Base-by-base conservation (phyloP, 1,140 invertebrate species). In the Triops longicaudatus region DNA sequence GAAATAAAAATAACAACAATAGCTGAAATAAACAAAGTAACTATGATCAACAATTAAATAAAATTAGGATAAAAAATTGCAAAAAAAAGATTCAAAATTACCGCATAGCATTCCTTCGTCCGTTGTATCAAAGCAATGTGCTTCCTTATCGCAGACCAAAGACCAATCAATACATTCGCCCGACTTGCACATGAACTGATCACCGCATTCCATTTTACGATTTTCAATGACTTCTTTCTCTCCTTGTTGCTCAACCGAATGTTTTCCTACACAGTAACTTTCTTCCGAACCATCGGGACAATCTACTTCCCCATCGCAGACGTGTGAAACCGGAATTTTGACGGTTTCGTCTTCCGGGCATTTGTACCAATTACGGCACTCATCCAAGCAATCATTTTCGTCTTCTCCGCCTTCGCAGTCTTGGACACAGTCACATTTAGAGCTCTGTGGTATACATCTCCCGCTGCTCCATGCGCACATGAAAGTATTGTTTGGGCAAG, bases 251-350 rank as follows among this genome's bases (percentile, higher is more conserved):
- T 17, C 50, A 63, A 17, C 3, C 6, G 22, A 17, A n/a, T 2
- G 85, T 84, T 71, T 85, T 84, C 75, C 31, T 7, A 37, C 50
- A 14, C 50, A 63, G 17, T 1, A 63, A 17, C 50, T 63, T 2
- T 84, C 84, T 44, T 85, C 84, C 75, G 83, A 82, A 12, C 83
- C 83, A 71, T 83, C 80, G n/a, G 37, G 26, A 80, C 85, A 86
- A 50, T 84, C 85, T 1, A 79, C 80, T 79, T 91, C 89, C 12
- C 87, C 88, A 84, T 96, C 93, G 84, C 93, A 96, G 10, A 90
- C 83, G 88, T 89, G 89, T 41, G 87, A 83, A 75, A 84, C 86
- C 2, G 90, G 88, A 73, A 94, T 88, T 84, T n/a, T 17, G 50
- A 63, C 22, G 10, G n/a, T n/a, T n/a, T 63, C 50, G 14, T 63